Base-by-base conservation (phyloP, 2,888 invertebrate genomes). In the Gisinianus flammeolus region DNA sequence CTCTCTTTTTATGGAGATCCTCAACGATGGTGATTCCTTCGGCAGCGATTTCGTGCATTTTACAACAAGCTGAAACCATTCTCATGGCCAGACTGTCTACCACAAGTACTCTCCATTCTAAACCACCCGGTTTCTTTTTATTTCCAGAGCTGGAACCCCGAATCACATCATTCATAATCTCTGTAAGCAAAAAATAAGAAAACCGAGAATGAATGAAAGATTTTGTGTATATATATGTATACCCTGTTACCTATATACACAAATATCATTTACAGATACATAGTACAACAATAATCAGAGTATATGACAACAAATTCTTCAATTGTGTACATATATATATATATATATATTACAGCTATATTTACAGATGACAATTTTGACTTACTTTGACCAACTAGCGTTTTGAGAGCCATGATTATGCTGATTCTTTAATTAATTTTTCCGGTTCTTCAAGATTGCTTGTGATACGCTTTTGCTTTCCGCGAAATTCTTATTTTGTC, bases 11-110 rank as follows among this genome's bases (percentile, higher is more conserved):
- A 68, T 68, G 74, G n/a, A 84, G 68, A 77, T 83, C 82, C 74
- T 84, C 84, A 4, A 84, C 80, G 54, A 83, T 74, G 16, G 82
- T 81, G n/a, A 83, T 80, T 26, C 84, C 84, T 79, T 83, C 82
- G 5, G 78, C 73, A 2, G 83, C 81, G 5, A 84, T 73, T 33
- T 82, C 81, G 54, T 82, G 80, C 83, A 84, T 82, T 35, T 79
- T 81, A 69, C 81, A 83, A 30, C 83, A 83, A 16, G 81, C 79
- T 12, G 84, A 83, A 16, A 83, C 66, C 62, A 83, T 82, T 66
- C 81, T 80, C 78, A 82, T 83, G 26, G 81, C 79, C 24, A 62
- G 72, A 68, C 69, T 62, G 67, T 84, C 84, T 64, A 84, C 68
- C 12, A 84, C 77, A 22, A 84, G 81, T 30, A 83, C 80, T n/a